These are phyloP conservation scores for Drosophila cognata DNA, from an alignment of 2,888 invertebrate species.

Conservation along the genomic window DNA sequence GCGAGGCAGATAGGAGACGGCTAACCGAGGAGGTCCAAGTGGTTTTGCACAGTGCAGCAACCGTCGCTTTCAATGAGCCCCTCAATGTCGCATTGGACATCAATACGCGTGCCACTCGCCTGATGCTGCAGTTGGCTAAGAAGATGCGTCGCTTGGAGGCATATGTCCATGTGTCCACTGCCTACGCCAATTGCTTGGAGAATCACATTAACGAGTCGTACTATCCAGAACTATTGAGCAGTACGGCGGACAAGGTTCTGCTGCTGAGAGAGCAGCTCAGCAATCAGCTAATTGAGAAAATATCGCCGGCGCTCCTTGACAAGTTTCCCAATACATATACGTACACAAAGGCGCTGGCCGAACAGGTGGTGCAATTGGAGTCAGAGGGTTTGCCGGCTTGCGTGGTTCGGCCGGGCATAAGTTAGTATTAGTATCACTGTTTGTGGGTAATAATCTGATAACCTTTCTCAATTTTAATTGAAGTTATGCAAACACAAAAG, in stretches of 20 bases:
- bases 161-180: conserved; percentile 2
- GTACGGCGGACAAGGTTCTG: background rate
- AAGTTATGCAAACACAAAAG: too few relatives aligned
- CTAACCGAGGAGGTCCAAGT: background rate
- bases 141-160: background rate
- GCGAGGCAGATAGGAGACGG: background rate
- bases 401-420: too few relatives aligned
- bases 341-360: too few relatives aligned
- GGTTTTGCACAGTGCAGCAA: background rate
- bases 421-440: too few relatives aligned
- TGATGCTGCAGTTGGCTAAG: background rate
- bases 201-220: background rate
- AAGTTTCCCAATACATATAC: too few relatives aligned
- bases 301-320: background rate
- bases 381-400: too few relatives aligned
- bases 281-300: background rate
- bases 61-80: background rate
- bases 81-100: background rate
- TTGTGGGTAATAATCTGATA: too few relatives aligned
- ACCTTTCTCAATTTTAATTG: too few relatives aligned
- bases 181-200: background rate
- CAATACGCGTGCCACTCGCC: background rate
- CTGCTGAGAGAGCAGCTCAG: background rate
- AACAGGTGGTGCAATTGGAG: too few relatives aligned
- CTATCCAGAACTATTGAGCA: background rate